Base-by-base conservation (phyloP, 2,113 vertebrate genomes). In the Motacilla tschutschensis region DNA sequence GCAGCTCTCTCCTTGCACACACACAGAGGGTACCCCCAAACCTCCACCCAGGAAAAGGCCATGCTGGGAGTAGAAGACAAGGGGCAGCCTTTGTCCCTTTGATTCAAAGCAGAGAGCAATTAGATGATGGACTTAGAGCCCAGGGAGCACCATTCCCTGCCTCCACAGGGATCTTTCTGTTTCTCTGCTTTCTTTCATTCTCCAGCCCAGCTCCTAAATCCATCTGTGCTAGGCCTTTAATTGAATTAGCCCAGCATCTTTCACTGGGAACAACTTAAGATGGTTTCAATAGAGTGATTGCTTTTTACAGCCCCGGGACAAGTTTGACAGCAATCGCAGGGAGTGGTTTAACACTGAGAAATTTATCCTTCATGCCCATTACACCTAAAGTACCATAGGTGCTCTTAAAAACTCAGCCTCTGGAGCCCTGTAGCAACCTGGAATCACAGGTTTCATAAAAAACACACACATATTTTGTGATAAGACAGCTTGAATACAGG, bases 201-300 rank as follows among this genome's bases (percentile, higher is more conserved):
- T 71, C 35, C 28, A 53, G 26, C 38, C 54, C 28, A 48, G 53
- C 81, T 87, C 83, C 88, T 88, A 91, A 93, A 93, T 87, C 90
- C 82, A 60, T 78, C 69, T 85, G 88, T 6, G 0, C 25, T 71
- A 55, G 94, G 78, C 64, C 53, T 76, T 87, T 88, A 92, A 93
- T 94, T 91, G 85, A 94, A 94, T 95, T 93, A 94, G 40, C 47
- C 73, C 76, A 48, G 55, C 76, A 91, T 65, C 72, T 88, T 92
- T 89, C 92, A 81, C 72, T 87, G 53, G 35, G 46, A 85, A 74
- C 73, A 85, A 87, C 11, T 91, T 88, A 66, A 88, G 76, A 46
- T 1, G 6, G 36, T 91, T 92, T 91, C 65, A 59, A 25, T 71
- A 6, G 17, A 70, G 60, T 46, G 79, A 77, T 88, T 90, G 72